Conservation (phyloP, 2,888 invertebrate genomes). For the Deroplatys truncata region DNA sequence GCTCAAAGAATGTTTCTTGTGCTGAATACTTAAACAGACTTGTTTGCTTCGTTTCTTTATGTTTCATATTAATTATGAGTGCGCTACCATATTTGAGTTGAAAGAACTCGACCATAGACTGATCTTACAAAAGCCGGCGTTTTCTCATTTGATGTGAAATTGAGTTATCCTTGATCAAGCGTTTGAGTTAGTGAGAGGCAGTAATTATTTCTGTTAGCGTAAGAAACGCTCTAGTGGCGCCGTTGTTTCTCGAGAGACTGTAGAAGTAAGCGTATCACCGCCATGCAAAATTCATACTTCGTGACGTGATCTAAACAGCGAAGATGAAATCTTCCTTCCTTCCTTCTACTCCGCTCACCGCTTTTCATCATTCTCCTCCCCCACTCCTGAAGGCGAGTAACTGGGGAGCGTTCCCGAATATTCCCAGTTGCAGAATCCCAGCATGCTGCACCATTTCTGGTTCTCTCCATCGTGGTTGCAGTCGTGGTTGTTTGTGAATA, state of each 20-base stretch:
- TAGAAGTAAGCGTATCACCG: background rate
- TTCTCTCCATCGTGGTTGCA: no score
- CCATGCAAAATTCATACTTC: background rate
- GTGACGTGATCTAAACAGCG: background rate
- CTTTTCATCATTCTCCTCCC: background rate
- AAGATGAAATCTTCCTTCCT: background rate
- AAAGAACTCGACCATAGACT: no score
- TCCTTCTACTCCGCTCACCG: background rate
- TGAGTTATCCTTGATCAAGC: background rate
- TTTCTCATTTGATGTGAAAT: no score
- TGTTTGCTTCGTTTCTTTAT: no score
- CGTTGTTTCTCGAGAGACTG: background rate
- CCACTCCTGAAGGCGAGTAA: background rate
- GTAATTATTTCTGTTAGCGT: background rate
- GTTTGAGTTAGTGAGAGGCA: background rate
- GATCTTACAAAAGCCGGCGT: no score
- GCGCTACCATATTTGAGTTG: no score
- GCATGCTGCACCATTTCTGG: background rate
- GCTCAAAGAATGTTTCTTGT: no score
- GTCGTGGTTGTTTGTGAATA: no score
- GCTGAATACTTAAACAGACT: no score
- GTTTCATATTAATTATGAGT: no score
- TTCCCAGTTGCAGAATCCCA: background rate
- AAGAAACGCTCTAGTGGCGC: background rate
- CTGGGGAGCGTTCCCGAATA: background rate